Evolutionary conservation across 2,797 vertebrate species (phyloP), one percentile per base, ranked within the genome.

Genomic region (Galago senegalensis): DNA sequence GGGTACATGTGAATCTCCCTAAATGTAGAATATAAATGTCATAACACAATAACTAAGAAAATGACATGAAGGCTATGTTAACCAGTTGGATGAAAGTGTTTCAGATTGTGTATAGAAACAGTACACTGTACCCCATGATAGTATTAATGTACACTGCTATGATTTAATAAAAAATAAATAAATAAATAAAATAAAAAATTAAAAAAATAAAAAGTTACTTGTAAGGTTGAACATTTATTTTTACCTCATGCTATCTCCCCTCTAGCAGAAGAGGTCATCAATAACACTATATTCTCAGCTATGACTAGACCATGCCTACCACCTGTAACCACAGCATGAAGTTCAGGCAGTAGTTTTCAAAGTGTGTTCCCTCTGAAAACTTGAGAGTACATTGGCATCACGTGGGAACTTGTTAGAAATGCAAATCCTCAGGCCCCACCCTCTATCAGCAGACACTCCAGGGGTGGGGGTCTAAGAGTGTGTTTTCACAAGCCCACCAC

Each of bases 401-500:
- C 29, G 34, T 31, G 23, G 34, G 63, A 92, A 87, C 77, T 37
- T 87, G 27, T 87, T 83, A 84, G 67, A 96, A 90, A 95, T 67
- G 20, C 20, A 89, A 79, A 72, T 95, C 85, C 29, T 89, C 34
- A 56, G 69, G n/a, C 5, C 23, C 20, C 1, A 70, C 27, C 53
- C 23, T n/a, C 93, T 46, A 85, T 1, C 0, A 6, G 40, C 58
- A 43, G 56, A 86, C 94, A 86, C 6, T 87, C 69, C 80, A 27
- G 12, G 20, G 17, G 0, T 37, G 12, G 23, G 40, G 3, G 25
- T 10, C 60, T 75, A 73, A 56, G 1, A 80, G 76, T 77, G 34
- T 69, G 25, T 95, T 91, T 93, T 84, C 89, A 67, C 13, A 93
- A 97, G 46, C 5, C 23, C 0, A 37, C 40, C 25, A 79, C 5